phyloP scores from a whole-genome alignment of 2,888 invertebrate species.

The Xestobium rufovillosum region DNA sequence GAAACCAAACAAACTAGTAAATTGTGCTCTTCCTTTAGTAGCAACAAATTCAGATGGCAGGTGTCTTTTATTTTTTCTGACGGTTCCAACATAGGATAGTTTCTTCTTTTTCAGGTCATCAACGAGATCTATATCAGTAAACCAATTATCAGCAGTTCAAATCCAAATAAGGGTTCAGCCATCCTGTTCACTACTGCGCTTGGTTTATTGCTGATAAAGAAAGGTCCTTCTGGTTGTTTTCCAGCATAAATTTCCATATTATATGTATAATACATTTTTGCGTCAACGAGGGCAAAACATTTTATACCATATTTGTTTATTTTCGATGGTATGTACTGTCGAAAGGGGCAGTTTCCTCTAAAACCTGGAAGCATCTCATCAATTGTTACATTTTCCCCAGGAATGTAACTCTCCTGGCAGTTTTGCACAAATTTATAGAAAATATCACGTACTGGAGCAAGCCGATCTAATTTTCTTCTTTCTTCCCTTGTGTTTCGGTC shows the following conservation, averaged over 20 bases:
- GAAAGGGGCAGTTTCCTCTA: conserved; percentile 22
- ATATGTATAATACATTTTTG: conserved; percentile 18
- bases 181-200: conserved; percentile 19
- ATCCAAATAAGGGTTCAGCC: conserved; percentile 16
- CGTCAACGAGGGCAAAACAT: conserved; percentile 18
- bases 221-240: conserved; percentile 22
- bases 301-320: conserved; percentile 23
- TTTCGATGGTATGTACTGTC: conserved; percentile 26
- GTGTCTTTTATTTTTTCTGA: conserved; percentile 15
- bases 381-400: conserved; percentile 19
- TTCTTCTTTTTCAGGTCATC: conserved; percentile 14
- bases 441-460: conserved; percentile 20
- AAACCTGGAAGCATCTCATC: conserved; percentile 19
- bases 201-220: conserved; percentile 19
- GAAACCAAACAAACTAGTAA: conserved; percentile 7
- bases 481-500: conserved; percentile 19
- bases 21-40: conserved; percentile 3
- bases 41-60: conserved; percentile 7
- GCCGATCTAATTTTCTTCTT: conserved; percentile 16
- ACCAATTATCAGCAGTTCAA: conserved; percentile 15
- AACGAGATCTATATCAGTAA: conserved; percentile 10
- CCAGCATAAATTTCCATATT: conserved; percentile 24
- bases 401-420: conserved; percentile 19
- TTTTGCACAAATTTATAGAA: conserved; percentile 24
- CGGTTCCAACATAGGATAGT: conserved; percentile 17